Percentiles rank a stretch among this genome's conserved stretches.
Evolutionary conservation across 2,888 invertebrate genomes (phyloP).

Genomic region (Agrenia bidenticulata): DNA sequence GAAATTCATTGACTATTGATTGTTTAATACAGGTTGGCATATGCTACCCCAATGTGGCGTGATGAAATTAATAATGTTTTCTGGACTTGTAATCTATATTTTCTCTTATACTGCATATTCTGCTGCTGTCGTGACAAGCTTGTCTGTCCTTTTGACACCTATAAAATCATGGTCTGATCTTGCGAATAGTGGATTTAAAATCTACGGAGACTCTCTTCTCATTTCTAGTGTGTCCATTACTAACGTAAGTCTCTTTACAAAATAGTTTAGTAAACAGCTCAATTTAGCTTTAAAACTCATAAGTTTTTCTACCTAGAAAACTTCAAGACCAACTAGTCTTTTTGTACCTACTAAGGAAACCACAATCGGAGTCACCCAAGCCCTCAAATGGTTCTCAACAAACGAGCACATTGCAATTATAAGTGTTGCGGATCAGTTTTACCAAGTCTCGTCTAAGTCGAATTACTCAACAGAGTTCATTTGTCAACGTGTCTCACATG

Average conservation of each 20-base stretch:
- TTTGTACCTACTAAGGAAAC: neutral
- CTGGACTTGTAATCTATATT: neutral
- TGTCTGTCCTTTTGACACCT: constrained; percentile 1
- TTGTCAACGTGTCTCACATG: constrained; percentile 1
- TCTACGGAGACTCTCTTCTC: constrained; percentile 5
- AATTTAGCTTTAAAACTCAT: too few relatives aligned
- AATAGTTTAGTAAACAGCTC: too few relatives aligned
- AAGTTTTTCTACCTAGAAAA: neutral
- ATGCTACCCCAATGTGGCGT: neutral
- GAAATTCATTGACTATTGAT: neutral
- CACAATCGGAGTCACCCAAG: neutral
- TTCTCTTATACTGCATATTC: constrained; percentile 13
- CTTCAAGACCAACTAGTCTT: neutral
- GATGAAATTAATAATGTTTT: constrained; percentile 16
- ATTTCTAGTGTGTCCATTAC: neutral
- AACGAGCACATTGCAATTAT: constrained; percentile 11
- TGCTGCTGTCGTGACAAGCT: constrained; percentile 8
- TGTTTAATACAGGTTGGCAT: constrained; percentile 8
- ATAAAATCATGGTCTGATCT: constrained; percentile 9
- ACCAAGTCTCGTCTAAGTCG: neutral
- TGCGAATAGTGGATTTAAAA: neutral
- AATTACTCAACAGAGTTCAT: constrained; percentile 8
- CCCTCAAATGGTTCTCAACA: neutral
- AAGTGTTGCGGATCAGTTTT: constrained; percentile 11
- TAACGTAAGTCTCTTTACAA: too few relatives aligned